Evolutionary conservation across 2,888 invertebrate genomes (phyloP).

Genomic region (Epistrophella euchroma): DNA sequence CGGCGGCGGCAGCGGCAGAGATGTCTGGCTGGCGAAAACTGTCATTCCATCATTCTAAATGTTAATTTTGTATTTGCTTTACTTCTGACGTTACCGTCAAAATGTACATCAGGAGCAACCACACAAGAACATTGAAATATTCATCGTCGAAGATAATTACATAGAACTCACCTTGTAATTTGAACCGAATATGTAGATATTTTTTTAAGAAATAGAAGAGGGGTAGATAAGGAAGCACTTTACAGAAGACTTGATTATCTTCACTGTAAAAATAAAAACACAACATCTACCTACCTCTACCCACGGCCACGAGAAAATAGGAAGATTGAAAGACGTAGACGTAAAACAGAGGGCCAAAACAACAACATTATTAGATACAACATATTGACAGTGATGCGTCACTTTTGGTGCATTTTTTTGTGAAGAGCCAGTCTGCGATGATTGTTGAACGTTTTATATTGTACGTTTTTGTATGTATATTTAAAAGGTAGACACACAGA

Average conservation of each 20-base stretch:
- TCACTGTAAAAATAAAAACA: slow-evolving; percentile 68
- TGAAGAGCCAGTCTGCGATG: slow-evolving; percentile 17
- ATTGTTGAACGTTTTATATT: slow-evolving; percentile 14
- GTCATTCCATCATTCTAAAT: slow-evolving; percentile 77
- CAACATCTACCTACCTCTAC: slow-evolving; percentile 10
- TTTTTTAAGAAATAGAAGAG: slow-evolving; percentile 49
- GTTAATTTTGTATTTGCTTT: slow-evolving; percentile 64
- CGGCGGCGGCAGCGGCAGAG: background rate
- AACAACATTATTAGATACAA: slow-evolving; percentile 75
- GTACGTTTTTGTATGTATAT: slow-evolving; percentile 23
- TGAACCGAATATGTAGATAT: slow-evolving; percentile 78
- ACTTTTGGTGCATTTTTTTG: slow-evolving; percentile 78
- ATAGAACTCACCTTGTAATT: slow-evolving; percentile 82
- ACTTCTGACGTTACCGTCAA: slow-evolving; percentile 30
- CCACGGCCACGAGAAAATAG: slow-evolving; percentile 25
- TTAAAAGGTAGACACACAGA: slow-evolving; percentile 42
- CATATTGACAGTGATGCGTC: slow-evolving; percentile 82
- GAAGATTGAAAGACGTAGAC: slow-evolving; percentile 53
- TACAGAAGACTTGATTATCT: slow-evolving; percentile 73
- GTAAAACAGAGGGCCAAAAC: slow-evolving; percentile 67
- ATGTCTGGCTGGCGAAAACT: slow-evolving; percentile 60
- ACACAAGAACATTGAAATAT: slow-evolving; percentile 62
- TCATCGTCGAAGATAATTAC: slow-evolving; percentile 73
- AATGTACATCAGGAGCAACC: slow-evolving; percentile 62
- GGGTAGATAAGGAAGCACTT: slow-evolving; percentile 72